Percentiles rank a stretch among this genome's conserved stretches.
Conservation (phyloP, 2,113 vertebrate species). For the Misgurnus anguillicaudatus region DNA sequence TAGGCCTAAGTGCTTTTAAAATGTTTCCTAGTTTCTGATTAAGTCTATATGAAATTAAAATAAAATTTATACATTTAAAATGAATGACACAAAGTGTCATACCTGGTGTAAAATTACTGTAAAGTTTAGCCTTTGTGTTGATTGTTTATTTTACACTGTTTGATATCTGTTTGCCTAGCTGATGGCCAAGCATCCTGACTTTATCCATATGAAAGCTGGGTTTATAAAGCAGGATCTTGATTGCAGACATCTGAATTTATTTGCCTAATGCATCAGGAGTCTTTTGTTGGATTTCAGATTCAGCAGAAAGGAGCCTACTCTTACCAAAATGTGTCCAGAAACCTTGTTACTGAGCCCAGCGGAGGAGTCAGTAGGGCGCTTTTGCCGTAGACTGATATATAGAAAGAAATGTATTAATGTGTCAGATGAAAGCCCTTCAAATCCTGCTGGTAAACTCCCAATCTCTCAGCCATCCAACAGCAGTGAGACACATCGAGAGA, state of each 20-base stretch:
- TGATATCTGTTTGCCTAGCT: not conserved
- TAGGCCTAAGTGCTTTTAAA: not conserved
- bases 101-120: no score
- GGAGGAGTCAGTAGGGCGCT: not conserved
- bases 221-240: not conserved
- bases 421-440: not conserved
- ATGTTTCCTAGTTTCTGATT: not conserved
- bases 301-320: not conserved
- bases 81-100: no score
- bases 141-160: not conserved
- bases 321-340: not conserved
- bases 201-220: constrained; percentile 5
- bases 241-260: not conserved
- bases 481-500: not conserved
- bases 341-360: constrained; percentile 1
- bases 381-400: constrained; percentile 30
- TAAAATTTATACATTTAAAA: no score
- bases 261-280: not conserved
- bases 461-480: not conserved
- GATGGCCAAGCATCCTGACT: not conserved
- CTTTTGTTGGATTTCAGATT: not conserved
- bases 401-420: not conserved
- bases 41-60: no score
- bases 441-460: not conserved
- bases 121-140: not conserved